Evolutionary conservation across 92 coral and sea anemone genomes (phyloP).

Genomic region (Virgularia gustaviana): DNA sequence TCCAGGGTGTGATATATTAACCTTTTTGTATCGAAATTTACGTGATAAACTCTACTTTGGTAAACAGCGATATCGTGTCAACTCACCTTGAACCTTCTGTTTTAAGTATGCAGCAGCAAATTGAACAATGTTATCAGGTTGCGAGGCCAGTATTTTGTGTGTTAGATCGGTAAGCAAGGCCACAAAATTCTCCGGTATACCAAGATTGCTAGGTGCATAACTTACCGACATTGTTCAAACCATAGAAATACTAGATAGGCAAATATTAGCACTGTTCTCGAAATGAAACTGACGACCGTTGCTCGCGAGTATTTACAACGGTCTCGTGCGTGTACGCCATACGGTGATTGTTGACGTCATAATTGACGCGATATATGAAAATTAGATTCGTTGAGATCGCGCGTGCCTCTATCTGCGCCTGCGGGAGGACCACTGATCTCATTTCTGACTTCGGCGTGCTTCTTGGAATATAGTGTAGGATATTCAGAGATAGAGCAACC

Average conservation of each 20-base stretch:
- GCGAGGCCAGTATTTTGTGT: conserved; percentile 6
- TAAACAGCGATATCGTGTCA: too few relatives aligned
- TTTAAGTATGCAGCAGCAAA: conserved; percentile 19
- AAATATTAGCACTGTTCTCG: conserved; percentile 78
- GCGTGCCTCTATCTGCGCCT: too few relatives aligned
- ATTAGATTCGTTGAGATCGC: too few relatives aligned
- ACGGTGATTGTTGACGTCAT: neutral
- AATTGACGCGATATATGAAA: neutral
- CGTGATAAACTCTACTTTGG: too few relatives aligned
- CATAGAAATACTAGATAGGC: conserved; percentile 97
- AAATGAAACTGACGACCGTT: too few relatives aligned
- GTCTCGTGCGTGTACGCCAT: neutral
- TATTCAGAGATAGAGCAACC: too few relatives aligned
- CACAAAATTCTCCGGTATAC: conserved; percentile 4
- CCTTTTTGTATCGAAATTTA: too few relatives aligned
- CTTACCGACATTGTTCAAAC: conserved; percentile 15
- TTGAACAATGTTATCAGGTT: conserved; percentile 7
- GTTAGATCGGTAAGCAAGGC: neutral
- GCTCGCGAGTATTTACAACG: too few relatives aligned
- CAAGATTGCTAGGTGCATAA: conserved; percentile 26
- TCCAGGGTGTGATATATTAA: too few relatives aligned
- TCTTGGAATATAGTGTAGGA: too few relatives aligned
- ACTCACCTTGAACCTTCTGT: conserved; percentile 21
- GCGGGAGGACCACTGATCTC: too few relatives aligned
- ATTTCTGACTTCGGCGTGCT: too few relatives aligned